A percentile compares a stretch with the other conserved stretches of the same genome.
These are phyloP conservation scores for Scaptodrosophila latifasciaeformis DNA, from an alignment of 2,888 invertebrate species.

Conservation along the genomic window DNA sequence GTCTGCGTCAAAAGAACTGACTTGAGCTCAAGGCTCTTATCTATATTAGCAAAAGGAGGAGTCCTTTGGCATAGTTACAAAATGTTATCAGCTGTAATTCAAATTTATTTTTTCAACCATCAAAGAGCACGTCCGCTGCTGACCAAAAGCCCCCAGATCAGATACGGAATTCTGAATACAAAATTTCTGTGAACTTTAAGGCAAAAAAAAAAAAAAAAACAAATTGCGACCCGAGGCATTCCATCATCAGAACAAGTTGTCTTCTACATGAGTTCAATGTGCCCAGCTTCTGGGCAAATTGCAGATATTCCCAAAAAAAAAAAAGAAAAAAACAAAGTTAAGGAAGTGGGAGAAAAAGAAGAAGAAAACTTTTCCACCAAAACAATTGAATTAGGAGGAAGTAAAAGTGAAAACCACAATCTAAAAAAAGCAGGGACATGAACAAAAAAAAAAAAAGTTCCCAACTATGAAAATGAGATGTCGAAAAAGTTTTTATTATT, in stretches of 20 bases:
- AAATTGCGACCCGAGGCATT: slow-evolving; percentile 21
- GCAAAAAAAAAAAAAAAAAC: too few relatives aligned
- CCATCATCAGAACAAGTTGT: background rate
- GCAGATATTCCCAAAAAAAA: slow-evolving; percentile 18
- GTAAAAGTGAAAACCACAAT: background rate
- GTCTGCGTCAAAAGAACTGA: too few relatives aligned
- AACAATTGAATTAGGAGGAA: slow-evolving; percentile 46
- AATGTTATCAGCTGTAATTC: slow-evolving; percentile 25
- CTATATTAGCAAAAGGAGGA: too few relatives aligned
- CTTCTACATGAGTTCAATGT: slow-evolving; percentile 26
- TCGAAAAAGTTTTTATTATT: slow-evolving; percentile 69
- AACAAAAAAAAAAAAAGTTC: slow-evolving; percentile 38
- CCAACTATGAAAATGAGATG: slow-evolving; percentile 69
- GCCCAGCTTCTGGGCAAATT: slow-evolving; percentile 12
- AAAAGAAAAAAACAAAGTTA: background rate
- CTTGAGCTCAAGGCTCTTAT: slow-evolving; percentile 23
- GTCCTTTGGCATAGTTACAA: too few relatives aligned
- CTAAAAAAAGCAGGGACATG: background rate
- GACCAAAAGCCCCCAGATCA: slow-evolving; percentile 22
- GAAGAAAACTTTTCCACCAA: slow-evolving; percentile 29
- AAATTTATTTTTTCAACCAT: slow-evolving; percentile 38
- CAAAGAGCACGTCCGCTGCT: slow-evolving; percentile 24
- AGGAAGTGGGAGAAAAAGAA: slow-evolving; percentile 7
- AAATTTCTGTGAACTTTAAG: slow-evolving; percentile 21
- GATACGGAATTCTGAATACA: too few relatives aligned